A percentile compares a stretch with the other conserved stretches of the same genome.
Conservation (phyloP, 2,797 vertebrate genomes). For the Acanthornis magna region DNA sequence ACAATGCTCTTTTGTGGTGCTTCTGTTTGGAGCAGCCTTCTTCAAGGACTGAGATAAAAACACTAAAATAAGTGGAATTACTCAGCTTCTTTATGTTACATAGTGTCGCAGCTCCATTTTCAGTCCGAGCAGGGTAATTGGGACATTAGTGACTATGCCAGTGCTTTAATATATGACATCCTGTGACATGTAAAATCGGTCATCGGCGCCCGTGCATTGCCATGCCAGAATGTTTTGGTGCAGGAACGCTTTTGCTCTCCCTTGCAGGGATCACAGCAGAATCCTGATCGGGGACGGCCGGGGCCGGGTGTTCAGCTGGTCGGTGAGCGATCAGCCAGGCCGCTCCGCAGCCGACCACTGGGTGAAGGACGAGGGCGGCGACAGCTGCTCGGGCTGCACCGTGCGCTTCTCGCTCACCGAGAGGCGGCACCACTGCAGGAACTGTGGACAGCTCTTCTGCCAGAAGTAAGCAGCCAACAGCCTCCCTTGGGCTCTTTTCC, state of each 20-base stretch:
- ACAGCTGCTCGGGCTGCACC: conserved; percentile 91
- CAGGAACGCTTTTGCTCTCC: not conserved
- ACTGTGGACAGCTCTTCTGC: conserved; percentile 99
- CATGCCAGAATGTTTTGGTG: not conserved
- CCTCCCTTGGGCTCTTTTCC: not conserved
- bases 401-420: conserved; percentile 96
- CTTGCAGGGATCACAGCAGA: conserved; percentile 92
- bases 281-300: conserved; percentile 93
- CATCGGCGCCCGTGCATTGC: rapidly evolving
- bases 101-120: rapidly evolving
- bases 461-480: conserved; percentile 85
- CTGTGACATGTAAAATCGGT: rapidly evolving
- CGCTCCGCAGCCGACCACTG: conserved; percentile 96
- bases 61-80: not conserved
- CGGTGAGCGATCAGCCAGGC: conserved; percentile 95
- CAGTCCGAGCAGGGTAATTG: not conserved
- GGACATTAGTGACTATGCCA: rapidly evolving
- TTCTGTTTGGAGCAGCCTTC: not conserved
- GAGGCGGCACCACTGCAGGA: conserved; percentile 95
- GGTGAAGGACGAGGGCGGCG: conserved; percentile 97
- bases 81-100: not conserved
- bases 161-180: rapidly evolving
- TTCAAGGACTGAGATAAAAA: not conserved
- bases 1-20: not conserved
- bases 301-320: conserved; percentile 98